Conservation (phyloP, 2,797 vertebrate genomes). For the Psittacula echo region DNA sequence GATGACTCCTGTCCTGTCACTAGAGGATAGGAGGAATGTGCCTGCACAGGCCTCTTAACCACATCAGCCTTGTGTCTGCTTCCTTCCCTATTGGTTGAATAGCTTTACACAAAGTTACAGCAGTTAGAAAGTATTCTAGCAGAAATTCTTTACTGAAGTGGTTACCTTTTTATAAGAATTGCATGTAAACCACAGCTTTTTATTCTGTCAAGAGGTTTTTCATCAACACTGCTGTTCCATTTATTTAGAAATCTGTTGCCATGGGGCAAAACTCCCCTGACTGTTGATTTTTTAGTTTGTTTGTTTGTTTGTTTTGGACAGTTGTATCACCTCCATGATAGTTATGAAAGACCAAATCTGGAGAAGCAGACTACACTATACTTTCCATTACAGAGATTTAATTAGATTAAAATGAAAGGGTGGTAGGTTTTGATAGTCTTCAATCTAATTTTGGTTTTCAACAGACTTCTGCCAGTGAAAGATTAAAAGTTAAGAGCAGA, state of each 20-base stretch:
- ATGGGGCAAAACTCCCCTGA: not conserved
- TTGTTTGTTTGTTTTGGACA: not conserved
- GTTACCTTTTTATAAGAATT: not conserved
- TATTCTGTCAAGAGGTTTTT: not conserved
- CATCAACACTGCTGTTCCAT: not conserved
- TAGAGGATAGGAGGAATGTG: not conserved
- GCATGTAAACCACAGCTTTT: not conserved
- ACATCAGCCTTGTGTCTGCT: not conserved
- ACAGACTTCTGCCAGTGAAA: not conserved
- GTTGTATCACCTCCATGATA: not conserved
- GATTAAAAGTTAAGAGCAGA: not conserved
- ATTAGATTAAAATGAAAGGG: not conserved
- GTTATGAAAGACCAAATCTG: not conserved
- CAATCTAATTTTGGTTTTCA: not conserved
- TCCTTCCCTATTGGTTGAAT: not conserved
- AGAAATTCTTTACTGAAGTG: not conserved
- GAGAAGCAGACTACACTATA: not conserved
- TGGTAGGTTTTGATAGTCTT: not conserved
- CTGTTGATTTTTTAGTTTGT: not conserved
- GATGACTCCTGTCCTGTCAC: not conserved
- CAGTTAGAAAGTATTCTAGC: not conserved
- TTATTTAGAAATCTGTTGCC: not conserved
- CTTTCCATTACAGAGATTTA: not conserved
- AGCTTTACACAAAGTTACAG: not conserved
- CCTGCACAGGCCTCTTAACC: not conserved